Evolutionary conservation across 2,113 vertebrate genomes (phyloP).

Genomic region (Saccopteryx leptura): DNA sequence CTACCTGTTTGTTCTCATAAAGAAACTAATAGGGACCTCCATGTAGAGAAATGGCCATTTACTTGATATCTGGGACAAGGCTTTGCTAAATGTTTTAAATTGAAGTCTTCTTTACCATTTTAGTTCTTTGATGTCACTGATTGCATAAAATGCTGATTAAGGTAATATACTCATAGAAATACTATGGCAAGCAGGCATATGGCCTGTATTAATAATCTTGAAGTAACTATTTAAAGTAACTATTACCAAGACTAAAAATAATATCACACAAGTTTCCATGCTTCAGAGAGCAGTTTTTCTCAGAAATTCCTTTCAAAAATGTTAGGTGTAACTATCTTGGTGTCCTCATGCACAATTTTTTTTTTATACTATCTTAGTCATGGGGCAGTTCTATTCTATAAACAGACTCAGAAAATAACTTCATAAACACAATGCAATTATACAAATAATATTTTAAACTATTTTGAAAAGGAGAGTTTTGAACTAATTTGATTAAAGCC

Average conservation of each 20-base stretch:
- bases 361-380: not conserved
- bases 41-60: not conserved
- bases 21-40: rapidly evolving
- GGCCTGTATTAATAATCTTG: not conserved
- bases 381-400: not conserved
- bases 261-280: not conserved
- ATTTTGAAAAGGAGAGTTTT: conserved; percentile 48
- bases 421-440: conserved; percentile 31
- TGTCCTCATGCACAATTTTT: not conserved
- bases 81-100: conserved; percentile 51
- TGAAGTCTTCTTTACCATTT: not conserved
- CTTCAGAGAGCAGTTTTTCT: not conserved
- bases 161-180: not conserved
- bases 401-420: conserved; percentile 41
- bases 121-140: conserved; percentile 27
- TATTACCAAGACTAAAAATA: not conserved
- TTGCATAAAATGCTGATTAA: not conserved
- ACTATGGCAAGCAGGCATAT: not conserved
- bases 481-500: conserved; percentile 82
- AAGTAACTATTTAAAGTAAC: conserved; percentile 12
- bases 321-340: not conserved
- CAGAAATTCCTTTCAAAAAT: not conserved
- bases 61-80: conserved; percentile 13
- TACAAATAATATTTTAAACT: conserved; percentile 46
- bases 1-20: not conserved